Percentiles rank a stretch among this genome's conserved stretches.
Evolutionary conservation across 2,888 invertebrate species (phyloP).

Genomic region (Andrena bucephala): DNA sequence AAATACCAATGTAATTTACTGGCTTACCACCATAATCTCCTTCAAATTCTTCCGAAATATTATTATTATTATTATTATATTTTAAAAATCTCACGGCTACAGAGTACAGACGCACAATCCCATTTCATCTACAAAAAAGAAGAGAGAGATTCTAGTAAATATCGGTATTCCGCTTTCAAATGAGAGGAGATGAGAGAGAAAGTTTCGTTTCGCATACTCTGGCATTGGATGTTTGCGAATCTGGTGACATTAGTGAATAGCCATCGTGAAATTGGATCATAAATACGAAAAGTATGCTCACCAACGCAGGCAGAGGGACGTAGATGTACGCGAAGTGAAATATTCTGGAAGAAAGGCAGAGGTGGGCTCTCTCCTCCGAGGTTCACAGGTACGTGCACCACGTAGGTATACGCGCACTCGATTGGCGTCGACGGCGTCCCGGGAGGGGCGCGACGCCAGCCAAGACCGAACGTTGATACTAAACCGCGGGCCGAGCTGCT

Average conservation of each 20-base stretch:
- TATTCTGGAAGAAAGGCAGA: conserved; percentile 62
- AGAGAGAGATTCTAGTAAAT: not conserved
- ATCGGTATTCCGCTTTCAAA: not conserved
- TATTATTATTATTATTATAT: too few relatives aligned
- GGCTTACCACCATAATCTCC: not conserved
- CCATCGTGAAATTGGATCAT: not conserved
- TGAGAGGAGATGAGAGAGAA: not conserved
- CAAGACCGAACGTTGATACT: conserved; percentile 80
- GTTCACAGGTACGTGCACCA: conserved; percentile 72
- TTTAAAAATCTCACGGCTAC: not conserved
- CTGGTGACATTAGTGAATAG: conserved; percentile 1
- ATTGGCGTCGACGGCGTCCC: conserved; percentile 78
- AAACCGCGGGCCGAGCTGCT: conserved; percentile 80
- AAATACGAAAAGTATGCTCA: conserved; percentile 16
- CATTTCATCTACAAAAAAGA: not conserved
- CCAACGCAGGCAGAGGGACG: not conserved
- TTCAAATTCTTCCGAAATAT: not conserved
- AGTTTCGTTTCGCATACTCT: not conserved
- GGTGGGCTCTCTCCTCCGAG: conserved; percentile 64
- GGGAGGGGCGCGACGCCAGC: conserved; percentile 79
- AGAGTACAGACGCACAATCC: too few relatives aligned
- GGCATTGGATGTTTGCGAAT: not conserved
- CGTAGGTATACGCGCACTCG: conserved; percentile 79
- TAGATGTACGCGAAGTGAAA: conserved; percentile 52
- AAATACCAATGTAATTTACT: not conserved